These are phyloP conservation scores for Pyrrhopygopsis socrates DNA, from an alignment of 2,888 invertebrate species.

Conservation along the genomic window DNA sequence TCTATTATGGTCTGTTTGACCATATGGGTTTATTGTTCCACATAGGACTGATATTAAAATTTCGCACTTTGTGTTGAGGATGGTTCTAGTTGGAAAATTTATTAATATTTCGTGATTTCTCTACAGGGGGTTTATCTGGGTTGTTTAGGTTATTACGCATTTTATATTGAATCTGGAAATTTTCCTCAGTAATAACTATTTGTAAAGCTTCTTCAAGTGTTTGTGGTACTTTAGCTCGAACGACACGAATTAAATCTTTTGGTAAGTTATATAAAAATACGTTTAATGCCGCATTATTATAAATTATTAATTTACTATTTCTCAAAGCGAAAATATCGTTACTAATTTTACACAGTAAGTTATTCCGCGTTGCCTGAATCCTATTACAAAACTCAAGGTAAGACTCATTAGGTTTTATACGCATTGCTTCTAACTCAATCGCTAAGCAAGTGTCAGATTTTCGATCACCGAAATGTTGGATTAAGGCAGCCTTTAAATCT, in stretches of 20 bases:
- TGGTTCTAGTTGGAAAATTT: too few species aligned
- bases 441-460: neutral
- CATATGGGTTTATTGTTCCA: too few species aligned
- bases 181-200: neutral
- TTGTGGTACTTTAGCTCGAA: neutral
- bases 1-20: too few species aligned
- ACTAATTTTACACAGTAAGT: neutral
- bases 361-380: neutral
- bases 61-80: too few species aligned
- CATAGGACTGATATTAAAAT: too few species aligned
- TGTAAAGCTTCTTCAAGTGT: neutral
- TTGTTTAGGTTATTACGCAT: neutral
- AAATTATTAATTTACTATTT: neutral
- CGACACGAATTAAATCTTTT: neutral
- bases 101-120: neutral
- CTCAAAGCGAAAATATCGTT: neutral
- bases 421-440: neutral
- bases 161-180: neutral
- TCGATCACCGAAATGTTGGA: neutral
- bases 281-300: conserved; percentile 1
- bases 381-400: neutral
- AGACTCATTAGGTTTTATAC: neutral
- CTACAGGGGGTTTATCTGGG: neutral
- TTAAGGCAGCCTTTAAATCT: neutral
- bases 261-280: neutral